Evolutionary conservation across 2,113 vertebrate species (phyloP).

Genomic region (cat (Felis catus)): DNA sequence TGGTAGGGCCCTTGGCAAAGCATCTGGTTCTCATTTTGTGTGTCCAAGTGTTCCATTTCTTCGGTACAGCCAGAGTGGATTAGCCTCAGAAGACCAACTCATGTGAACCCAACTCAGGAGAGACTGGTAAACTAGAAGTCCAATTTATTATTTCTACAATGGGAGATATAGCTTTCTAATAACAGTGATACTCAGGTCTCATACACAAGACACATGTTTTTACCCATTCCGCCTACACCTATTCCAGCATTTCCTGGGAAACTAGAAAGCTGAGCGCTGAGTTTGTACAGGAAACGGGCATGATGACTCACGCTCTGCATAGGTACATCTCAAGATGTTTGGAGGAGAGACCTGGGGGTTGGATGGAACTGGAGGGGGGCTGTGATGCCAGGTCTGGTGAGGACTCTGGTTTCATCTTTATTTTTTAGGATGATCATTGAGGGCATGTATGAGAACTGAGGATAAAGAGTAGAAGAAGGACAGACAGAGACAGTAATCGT

Average conservation of each 20-base stretch:
- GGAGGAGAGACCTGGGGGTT: neutral
- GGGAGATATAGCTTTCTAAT: neutral
- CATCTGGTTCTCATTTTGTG: neutral
- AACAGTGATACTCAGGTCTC: neutral
- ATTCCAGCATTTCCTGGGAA: neutral
- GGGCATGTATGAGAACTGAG: neutral
- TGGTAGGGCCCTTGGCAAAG: neutral
- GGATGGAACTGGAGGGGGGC: too few relatives aligned
- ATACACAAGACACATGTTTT: neutral
- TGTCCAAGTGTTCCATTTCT: neutral
- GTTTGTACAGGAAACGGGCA: neutral
- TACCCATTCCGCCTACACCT: neutral
- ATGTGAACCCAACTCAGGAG: neutral
- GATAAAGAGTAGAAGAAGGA: neutral
- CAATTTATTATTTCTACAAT: neutral
- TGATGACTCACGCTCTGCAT: neutral
- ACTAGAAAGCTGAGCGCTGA: neutral
- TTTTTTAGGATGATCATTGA: neutral
- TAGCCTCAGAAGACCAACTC: neutral
- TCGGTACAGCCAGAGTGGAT: neutral
- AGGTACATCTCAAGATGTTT: neutral
- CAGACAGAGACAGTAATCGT: neutral
- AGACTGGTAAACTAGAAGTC: neutral
- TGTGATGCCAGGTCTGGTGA: neutral
- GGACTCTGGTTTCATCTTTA: neutral